Conservation (phyloP, 2,797 vertebrate genomes). For the Gorsachius magnificus region DNA sequence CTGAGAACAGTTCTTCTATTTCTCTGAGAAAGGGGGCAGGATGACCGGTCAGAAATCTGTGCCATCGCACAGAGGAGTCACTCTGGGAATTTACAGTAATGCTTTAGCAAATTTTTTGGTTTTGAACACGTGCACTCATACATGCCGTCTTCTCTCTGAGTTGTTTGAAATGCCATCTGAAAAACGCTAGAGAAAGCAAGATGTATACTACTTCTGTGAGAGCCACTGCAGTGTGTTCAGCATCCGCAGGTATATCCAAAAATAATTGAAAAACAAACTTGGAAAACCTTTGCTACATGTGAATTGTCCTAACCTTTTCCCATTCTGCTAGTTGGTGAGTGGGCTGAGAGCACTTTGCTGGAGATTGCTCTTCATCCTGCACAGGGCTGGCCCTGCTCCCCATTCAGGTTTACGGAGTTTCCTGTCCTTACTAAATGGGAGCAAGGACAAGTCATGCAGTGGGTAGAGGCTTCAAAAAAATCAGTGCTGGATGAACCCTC, state of each 20-base stretch:
- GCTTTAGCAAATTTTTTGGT: not conserved
- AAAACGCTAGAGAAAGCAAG: not conserved
- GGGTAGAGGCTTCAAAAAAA: not conserved
- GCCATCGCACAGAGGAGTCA: not conserved
- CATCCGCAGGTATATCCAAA: not conserved
- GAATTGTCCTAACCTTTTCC: not conserved
- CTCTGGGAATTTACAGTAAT: not conserved
- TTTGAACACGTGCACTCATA: not conserved
- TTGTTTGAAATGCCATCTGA: not conserved
- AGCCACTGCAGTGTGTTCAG: not conserved
- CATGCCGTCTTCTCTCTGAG: not conserved
- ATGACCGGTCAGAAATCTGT: not conserved
- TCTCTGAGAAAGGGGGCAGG: not conserved
- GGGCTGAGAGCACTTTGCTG: not conserved
- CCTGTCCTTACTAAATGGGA: not conserved
- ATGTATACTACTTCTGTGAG: not conserved
- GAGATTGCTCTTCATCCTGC: not conserved
- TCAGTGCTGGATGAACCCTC: not conserved
- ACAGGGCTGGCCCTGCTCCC: not conserved
- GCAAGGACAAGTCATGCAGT: not conserved
- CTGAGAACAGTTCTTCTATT: not conserved
- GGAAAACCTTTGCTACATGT: not conserved
- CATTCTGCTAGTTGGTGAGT: not conserved
- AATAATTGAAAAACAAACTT: not conserved
- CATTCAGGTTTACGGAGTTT: not conserved